Percentiles rank a stretch among this genome's conserved stretches.
Evolutionary conservation across 2,113 vertebrate species (phyloP).

Genomic region (Zosterops lateralis): DNA sequence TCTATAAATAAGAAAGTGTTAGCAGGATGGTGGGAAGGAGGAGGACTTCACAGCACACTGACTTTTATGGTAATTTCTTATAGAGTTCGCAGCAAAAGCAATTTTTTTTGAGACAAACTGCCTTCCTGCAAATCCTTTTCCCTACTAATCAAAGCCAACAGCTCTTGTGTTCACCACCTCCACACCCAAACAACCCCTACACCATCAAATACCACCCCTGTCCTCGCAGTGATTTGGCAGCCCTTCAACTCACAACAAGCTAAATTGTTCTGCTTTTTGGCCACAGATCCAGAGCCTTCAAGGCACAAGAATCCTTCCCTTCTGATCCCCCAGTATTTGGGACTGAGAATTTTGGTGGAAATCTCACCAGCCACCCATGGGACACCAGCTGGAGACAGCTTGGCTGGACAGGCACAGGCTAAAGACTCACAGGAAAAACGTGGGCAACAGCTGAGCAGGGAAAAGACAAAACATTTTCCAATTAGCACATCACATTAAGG

Average conservation of each 20-base stretch:
- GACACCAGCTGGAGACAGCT: not conserved
- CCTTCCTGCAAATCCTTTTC: not conserved
- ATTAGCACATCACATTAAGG: not conserved
- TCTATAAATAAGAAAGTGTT: conserved; percentile 40
- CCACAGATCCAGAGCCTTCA: not conserved
- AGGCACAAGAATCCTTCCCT: accelerated
- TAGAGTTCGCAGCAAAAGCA: not conserved
- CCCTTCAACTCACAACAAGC: not conserved
- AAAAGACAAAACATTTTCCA: not conserved
- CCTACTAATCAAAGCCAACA: not conserved
- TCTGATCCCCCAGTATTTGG: not conserved
- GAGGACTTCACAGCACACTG: not conserved
- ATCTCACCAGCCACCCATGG: accelerated
- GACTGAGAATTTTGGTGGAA: not conserved
- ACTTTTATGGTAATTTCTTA: conserved; percentile 24
- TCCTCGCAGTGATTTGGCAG: not conserved
- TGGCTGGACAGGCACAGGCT: accelerated
- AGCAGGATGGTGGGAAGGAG: conserved; percentile 33
- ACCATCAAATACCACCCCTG: not conserved
- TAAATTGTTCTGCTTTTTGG: not conserved
- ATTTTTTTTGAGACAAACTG: not conserved
- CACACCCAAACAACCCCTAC: not conserved
- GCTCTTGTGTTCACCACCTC: not conserved
- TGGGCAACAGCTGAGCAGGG: not conserved
- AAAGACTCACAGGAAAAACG: not conserved